Base-by-base conservation (phyloP, 2,113 vertebrate species). In the Columba janthina region DNA sequence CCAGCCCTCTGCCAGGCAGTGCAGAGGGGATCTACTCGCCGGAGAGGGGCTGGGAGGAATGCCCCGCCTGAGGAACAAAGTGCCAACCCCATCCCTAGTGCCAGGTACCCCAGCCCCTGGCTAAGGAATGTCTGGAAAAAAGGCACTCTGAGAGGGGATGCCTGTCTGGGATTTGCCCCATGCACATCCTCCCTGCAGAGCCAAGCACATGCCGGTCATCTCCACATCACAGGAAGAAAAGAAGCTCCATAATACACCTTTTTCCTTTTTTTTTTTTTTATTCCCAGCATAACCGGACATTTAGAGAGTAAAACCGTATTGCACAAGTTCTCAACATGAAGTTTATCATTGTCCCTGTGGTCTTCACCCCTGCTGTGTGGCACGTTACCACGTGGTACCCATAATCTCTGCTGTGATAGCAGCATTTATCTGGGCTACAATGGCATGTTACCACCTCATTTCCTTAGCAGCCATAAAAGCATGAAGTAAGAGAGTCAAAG, bases 401-500 rank as follows among this genome's bases (percentile, higher is more conserved):
- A 31, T 28, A 66, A 51, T 5, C 28, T 61, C 42, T 20, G 56
- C 56, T 56, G n/a, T 1, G 5, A n/a, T 4, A 20, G 36, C 4
- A 2, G 10, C 34, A 25, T 80, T 61, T 32, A 29, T 10, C 31
- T 54, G 24, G 40, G 56, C 56, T 28, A 50, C 29, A 25, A 26
- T 12, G 53, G 3, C 40, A 15, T 0, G 0, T 31, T 42, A 40
- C 11, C 32, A 53, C 29, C 64, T 64, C 2, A 0, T 31, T 75
- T 87, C 42, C 61, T 72, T 51, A 20, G 32, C 17, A 62, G 57
- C 48, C 4, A 0, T 6, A 72, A 72, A 0, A 32, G 20, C 22
- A 24, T 6, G 15, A 50, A 72, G 58, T 34, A 74, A 54, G 22
- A 87, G 20, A 15, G 29, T 46, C 48, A 75, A 5, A 34, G 22